These are phyloP conservation scores for Ametastegia equiseti DNA, from an alignment of 2,888 invertebrate genomes.

Conservation along the genomic window DNA sequence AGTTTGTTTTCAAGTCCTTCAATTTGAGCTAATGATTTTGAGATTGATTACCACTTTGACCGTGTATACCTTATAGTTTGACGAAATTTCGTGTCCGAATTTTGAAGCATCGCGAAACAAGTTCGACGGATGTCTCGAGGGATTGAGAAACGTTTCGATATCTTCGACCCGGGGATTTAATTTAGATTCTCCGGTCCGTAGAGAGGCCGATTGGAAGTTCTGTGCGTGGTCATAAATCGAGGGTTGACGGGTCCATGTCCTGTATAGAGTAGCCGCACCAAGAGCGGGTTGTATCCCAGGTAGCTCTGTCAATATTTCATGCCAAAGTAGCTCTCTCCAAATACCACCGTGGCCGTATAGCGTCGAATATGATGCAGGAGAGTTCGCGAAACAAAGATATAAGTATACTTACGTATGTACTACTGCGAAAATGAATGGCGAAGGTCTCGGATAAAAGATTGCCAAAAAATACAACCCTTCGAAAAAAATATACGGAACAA, in stretches of 20 bases:
- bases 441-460: slow-evolving; percentile 1
- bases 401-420: too few species aligned
- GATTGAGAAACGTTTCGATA: neutral
- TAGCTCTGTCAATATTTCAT: slow-evolving; percentile 35
- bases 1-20: neutral
- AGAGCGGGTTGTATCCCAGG: neutral
- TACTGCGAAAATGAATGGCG: neutral
- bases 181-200: slow-evolving; percentile 7
- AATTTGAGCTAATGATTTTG: neutral
- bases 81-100: neutral
- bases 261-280: slow-evolving; percentile 25
- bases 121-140: neutral
- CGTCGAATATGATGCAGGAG: slow-evolving; percentile 39
- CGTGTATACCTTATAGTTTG: too few species aligned
- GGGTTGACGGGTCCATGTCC: slow-evolving; percentile 21
- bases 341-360: neutral
- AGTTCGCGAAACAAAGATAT: slow-evolving; percentile 38
- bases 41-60: too few species aligned
- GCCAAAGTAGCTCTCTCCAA: slow-evolving; percentile 23
- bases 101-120: neutral
- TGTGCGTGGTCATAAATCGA: slow-evolving; percentile 29
- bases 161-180: neutral
- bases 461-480: neutral
- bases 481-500: neutral
- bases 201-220: neutral